Base-by-base conservation (phyloP, 1,140 invertebrate species). In the Spodoptera frugiperda region DNA sequence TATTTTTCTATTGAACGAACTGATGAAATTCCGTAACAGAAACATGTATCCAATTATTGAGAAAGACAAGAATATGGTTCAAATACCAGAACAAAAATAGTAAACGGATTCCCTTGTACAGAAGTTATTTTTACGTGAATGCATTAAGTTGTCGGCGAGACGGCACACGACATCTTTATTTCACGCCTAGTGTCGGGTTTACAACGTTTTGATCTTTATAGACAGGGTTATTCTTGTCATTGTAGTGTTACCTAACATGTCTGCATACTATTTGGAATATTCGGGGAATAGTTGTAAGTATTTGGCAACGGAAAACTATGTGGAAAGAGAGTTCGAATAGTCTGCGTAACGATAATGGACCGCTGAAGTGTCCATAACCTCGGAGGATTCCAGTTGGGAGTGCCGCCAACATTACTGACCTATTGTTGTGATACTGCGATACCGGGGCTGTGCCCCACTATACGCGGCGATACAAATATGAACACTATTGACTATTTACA, bases 311-410 rank as follows among this genome's bases (percentile, higher is more conserved):
- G n/a, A 12, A 39, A 39, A 3, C 11, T 12, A 3, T 63, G 9
- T 33, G 10, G 9, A 3, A 19, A 63, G n/a, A 63, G n/a, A 44
- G 59, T 63, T 63, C 3, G 8, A 63, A 63, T 63, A 63, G 33
- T 15, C 3, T 63, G 9, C 30, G n/a, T 44, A 44, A 19, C 46
- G 12, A 48, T 14, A 48, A 48, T 48, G 8, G 44, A 44, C 6
- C 1, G 17, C 17, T 65, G 44, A 14, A 65, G 15, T 46, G 44
- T 65, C 17, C 61, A 12, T 67, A 25, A 67, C 63, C 63, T 19
- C 63, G 44, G 48, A 67, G 63, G 44, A 67, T 25, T 67, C 63
- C 17, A 67, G 63, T 67, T 6, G 44, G 12, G 19, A 39, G 63
- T 44, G 30, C 10, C 44, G 12, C 0, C 11, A 12, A 67, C 44